Percentiles rank a stretch among this genome's conserved stretches.
phyloP scores from a whole-genome alignment of 2,888 invertebrate genomes.

The Blera fallax region DNA sequence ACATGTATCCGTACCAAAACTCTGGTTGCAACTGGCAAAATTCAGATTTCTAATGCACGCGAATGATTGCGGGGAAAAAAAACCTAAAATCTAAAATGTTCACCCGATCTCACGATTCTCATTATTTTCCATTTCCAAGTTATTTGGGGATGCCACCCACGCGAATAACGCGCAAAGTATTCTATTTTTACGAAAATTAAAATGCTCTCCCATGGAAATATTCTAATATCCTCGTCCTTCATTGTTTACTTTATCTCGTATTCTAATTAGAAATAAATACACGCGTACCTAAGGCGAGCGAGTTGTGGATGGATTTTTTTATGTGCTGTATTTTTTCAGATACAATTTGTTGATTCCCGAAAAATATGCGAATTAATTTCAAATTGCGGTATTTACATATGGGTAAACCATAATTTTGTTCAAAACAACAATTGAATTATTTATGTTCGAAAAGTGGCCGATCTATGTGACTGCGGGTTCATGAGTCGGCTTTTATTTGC shows the following conservation, averaged over 20 bases:
- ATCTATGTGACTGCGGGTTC: too few relatives aligned
- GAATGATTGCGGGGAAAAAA: not conserved
- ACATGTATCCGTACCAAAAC: not conserved
- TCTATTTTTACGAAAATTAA: conserved; percentile 4
- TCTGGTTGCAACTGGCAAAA: not conserved
- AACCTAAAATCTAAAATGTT: not conserved
- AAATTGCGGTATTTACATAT: too few relatives aligned
- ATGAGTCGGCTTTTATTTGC: too few relatives aligned
- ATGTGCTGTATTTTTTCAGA: too few relatives aligned
- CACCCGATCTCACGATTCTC: not conserved
- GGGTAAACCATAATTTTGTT: too few relatives aligned
- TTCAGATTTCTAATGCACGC: not conserved
- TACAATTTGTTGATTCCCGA: too few relatives aligned
- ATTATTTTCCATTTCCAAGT: not conserved
- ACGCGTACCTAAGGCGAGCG: not conserved
- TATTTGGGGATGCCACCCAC: not conserved
- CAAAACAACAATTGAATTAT: too few relatives aligned
- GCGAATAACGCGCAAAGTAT: not conserved
- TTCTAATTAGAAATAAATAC: conserved; percentile 15
- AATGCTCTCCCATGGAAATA: not conserved
- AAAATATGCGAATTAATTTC: too few relatives aligned
- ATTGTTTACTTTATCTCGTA: conserved; percentile 6
- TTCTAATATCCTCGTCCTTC: not conserved
- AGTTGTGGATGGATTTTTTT: not conserved
- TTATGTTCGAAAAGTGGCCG: too few relatives aligned